Conservation (phyloP, 2,888 invertebrate species). For the Leucophenga maculata region DNA sequence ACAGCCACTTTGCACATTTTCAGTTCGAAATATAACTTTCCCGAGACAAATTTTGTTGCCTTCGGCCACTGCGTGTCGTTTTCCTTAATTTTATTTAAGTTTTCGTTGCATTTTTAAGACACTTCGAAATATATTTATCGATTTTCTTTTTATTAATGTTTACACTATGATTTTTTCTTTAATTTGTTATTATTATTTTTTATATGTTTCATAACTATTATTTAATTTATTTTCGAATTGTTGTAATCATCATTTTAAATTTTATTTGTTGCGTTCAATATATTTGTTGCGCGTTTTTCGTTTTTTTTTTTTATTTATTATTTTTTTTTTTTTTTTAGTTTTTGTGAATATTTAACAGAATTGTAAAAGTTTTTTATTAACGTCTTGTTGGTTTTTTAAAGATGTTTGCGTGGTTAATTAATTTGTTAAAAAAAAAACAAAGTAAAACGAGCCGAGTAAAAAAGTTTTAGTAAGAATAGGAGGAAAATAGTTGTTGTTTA, state of each 20-base stretch:
- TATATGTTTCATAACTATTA: conserved; percentile 25
- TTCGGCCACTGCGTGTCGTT: conserved; percentile 11
- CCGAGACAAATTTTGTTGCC: conserved; percentile 5
- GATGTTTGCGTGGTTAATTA: conserved; percentile 22
- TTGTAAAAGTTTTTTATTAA: too few relatives aligned
- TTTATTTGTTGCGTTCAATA: conserved; percentile 20
- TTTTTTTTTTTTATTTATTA: conserved; percentile 29
- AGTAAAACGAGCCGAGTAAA: conserved; percentile 58
- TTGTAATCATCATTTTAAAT: conserved; percentile 17
- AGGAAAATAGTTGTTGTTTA: conserved; percentile 47
- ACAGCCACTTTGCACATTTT: conserved; percentile 32
- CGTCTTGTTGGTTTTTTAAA: too few relatives aligned
- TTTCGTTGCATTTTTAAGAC: conserved; percentile 39
- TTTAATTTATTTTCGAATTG: conserved; percentile 32
- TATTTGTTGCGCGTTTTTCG: conserved; percentile 23
- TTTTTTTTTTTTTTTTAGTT: conserved; percentile 32
- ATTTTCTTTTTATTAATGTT: conserved; percentile 27
- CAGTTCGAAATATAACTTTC: background rate
- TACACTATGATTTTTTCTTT: conserved; percentile 4
- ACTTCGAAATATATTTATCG: conserved; percentile 32
- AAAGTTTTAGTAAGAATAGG: conserved; percentile 47
- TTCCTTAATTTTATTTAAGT: conserved; percentile 32
- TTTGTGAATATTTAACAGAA: conserved; percentile 12
- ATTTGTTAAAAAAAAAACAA: conserved; percentile 49
- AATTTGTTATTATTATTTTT: conserved; percentile 16